A percentile compares a stretch with the other conserved stretches of the same genome.
Conservation (phyloP, 2,888 invertebrate genomes). For the Synergus gifuensis region DNA sequence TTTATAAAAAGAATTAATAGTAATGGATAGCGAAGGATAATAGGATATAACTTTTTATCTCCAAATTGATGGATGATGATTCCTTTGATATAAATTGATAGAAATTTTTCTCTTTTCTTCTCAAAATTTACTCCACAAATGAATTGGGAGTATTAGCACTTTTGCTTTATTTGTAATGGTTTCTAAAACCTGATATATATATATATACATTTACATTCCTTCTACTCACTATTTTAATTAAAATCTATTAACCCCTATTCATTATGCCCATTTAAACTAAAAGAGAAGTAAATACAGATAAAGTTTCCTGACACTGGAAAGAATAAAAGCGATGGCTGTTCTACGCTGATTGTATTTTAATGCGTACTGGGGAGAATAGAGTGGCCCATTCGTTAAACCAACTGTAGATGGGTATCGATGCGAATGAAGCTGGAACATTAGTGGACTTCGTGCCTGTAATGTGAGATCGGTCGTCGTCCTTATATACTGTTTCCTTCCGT, state of each 20-base stretch:
- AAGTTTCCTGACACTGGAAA: neutral
- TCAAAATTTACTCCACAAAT: no score
- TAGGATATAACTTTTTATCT: no score
- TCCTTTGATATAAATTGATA: no score
- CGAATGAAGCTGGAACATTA: constrained; percentile 41
- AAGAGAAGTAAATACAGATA: neutral
- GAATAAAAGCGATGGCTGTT: neutral
- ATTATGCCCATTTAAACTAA: neutral
- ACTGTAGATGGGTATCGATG: constrained; percentile 42
- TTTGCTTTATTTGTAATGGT: no score
- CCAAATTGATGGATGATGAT: no score
- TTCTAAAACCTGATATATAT: no score
- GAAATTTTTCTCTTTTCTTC: no score
- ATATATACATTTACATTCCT: no score
- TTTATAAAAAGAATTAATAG: no score
- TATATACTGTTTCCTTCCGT: constrained; percentile 15
- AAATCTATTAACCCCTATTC: neutral
- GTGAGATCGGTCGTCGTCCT: constrained; percentile 21
- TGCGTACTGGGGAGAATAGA: neutral
- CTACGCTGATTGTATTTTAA: constrained; percentile 43
- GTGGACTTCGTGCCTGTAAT: constrained; percentile 35
- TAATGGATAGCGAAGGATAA: no score
- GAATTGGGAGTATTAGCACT: no score
- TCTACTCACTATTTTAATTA: neutral
- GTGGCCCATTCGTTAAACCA: constrained; percentile 37